Conservation (phyloP, 2,113 vertebrate species). For the Pygoscelis antarcticus region DNA sequence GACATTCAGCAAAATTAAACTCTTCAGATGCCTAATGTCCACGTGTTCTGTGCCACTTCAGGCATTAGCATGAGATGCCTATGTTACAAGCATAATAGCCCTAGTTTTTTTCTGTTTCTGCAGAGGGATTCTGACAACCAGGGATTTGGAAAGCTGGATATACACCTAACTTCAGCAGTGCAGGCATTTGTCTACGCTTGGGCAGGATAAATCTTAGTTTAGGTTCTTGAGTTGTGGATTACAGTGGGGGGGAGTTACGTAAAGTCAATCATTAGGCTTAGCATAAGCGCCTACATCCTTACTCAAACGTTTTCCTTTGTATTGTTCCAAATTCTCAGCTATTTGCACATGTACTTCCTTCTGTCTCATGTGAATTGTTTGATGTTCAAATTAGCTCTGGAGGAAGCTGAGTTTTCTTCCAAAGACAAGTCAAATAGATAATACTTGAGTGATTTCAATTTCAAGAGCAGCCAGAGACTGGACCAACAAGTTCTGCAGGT, state of each 20-base stretch:
- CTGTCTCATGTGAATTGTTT: background rate
- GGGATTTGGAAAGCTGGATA: background rate
- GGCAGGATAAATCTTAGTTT: background rate
- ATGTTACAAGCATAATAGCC: background rate
- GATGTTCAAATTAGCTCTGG: background rate
- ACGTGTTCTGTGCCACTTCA: background rate
- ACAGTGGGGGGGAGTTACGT: background rate
- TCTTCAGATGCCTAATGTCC: background rate
- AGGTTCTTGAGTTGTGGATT: background rate
- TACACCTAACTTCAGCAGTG: background rate
- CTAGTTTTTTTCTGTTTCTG: background rate
- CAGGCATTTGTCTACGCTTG: background rate
- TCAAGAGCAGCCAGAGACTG: background rate
- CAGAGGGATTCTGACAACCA: background rate
- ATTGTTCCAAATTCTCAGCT: background rate
- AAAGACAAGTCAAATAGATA: slow-evolving; percentile 26
- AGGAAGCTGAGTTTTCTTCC: slow-evolving; percentile 19
- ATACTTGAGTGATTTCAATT: background rate
- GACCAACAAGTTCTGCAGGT: slow-evolving; percentile 17
- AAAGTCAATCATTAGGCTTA: background rate
- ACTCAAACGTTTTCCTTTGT: background rate
- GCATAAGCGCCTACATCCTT: background rate
- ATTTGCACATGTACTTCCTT: slow-evolving; percentile 22
- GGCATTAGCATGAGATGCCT: background rate
- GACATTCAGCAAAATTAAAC: background rate